Conservation (phyloP, 2,888 invertebrate genomes). For the Lepidochrysops patricia region DNA sequence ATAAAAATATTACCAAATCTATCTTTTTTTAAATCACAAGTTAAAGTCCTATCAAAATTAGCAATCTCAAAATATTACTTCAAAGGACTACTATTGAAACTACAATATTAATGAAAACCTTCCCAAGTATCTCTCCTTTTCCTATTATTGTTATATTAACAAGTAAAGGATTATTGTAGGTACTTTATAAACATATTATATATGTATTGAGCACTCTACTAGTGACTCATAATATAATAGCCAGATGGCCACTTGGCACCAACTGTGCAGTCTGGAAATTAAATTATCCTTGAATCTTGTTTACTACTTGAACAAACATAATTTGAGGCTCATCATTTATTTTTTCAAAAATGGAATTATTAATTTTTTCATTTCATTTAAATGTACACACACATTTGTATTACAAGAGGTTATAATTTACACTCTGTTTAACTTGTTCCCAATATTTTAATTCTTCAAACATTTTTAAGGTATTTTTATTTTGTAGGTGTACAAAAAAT, state of each 20-base stretch:
- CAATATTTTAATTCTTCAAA: neutral
- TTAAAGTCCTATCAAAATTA: too few relatives aligned
- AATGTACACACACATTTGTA: neutral
- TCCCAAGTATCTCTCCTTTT: too few relatives aligned
- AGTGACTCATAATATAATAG: neutral
- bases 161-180: too few relatives aligned
- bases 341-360: neutral
- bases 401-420: neutral
- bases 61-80: too few relatives aligned
- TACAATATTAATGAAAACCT: too few relatives aligned
- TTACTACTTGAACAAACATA: neutral
- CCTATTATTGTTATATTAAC: too few relatives aligned
- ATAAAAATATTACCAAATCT: too few relatives aligned
- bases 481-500: slow-evolving; percentile 91
- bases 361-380: neutral
- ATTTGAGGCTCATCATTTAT: neutral
- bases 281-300: neutral
- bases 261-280: neutral
- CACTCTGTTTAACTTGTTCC: neutral
- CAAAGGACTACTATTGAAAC: too few relatives aligned
- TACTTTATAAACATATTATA: neutral
- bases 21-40: too few relatives aligned
- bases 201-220: neutral
- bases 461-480: slow-evolving; percentile 21
- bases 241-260: neutral